Percentiles rank a stretch among this genome's conserved stretches.
Evolutionary conservation across 1,140 invertebrate genomes (phyloP).

Genomic region (Melipona quadrifasciata): DNA sequence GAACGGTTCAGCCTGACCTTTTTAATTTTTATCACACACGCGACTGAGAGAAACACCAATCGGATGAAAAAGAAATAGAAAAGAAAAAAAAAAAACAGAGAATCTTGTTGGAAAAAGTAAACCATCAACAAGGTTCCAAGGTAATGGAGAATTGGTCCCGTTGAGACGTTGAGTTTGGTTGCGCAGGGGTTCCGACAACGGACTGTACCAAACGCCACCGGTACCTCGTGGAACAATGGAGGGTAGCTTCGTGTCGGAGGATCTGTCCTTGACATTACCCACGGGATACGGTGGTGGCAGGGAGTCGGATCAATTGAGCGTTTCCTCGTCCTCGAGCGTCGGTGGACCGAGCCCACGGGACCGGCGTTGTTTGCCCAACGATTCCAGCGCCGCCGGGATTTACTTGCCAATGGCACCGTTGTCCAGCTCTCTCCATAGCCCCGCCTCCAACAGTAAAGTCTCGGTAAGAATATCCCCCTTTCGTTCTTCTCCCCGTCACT

Average conservation of each 20-base stretch:
- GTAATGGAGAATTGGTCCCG: slow-evolving; percentile 49
- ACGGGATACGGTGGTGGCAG: slow-evolving; percentile 74
- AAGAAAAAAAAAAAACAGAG: neutral
- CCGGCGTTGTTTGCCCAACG: slow-evolving; percentile 77
- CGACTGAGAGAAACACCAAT: neutral
- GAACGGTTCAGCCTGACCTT: neutral
- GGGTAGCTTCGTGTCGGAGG: slow-evolving; percentile 82
- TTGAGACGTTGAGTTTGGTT: slow-evolving; percentile 59
- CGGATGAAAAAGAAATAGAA: neutral
- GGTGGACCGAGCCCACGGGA: slow-evolving; percentile 81
- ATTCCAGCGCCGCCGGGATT: slow-evolving; percentile 78
- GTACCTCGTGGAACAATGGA: slow-evolving; percentile 83
- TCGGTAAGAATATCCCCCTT: slow-evolving; percentile 76
- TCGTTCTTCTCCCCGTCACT: slow-evolving; percentile 2
- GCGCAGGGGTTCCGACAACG: slow-evolving; percentile 83
- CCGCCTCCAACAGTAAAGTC: slow-evolving; percentile 81
- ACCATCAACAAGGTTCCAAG: slow-evolving; percentile 31
- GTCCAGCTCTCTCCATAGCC: slow-evolving; percentile 78
- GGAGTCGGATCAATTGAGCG: slow-evolving; percentile 82
- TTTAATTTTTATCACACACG: neutral
- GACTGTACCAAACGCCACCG: slow-evolving; percentile 83
- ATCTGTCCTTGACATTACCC: slow-evolving; percentile 81
- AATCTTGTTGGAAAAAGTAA: slow-evolving; percentile 28
- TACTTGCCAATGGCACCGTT: slow-evolving; percentile 83
- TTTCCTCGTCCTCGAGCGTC: slow-evolving; percentile 82